Evolutionary conservation across 2,113 vertebrate genomes (phyloP), one percentile per base, ranked within the genome.

Genomic region (Coregonus clupeaformis): DNA sequence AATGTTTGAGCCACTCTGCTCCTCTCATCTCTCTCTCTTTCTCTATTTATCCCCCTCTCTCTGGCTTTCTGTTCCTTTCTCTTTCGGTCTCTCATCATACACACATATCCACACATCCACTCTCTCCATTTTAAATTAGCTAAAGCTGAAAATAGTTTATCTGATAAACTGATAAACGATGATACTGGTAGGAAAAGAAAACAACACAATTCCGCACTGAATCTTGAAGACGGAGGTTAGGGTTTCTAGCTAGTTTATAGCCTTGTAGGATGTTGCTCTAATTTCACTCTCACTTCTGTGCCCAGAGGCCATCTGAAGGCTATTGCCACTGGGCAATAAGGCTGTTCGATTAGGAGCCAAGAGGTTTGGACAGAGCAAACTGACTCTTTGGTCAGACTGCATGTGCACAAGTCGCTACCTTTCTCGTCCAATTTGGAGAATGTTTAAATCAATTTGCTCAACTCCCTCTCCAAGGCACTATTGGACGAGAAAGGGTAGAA

Each of bases 241-340:
- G 32, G 6, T 36, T 2, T 14, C 36, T n/a, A n/a, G n/a, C 14
- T 18, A 59, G 67, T 73, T 47, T 63, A 60, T 45, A 24, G 77
- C 18, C 12, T 27, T 24, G 1, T 27, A 27, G 2, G 27, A 27
- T 27, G 27, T n/a, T n/a, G n/a, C n/a, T n/a, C n/a, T n/a, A n/a
- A n/a, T n/a, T n/a, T n/a, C n/a, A n/a, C n/a, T n/a, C n/a, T n/a
- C n/a, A n/a, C n/a, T n/a, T n/a, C n/a, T n/a, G n/a, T n/a, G n/a
- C n/a, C n/a, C n/a, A n/a, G n/a, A n/a, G 27, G 27, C 27, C 27
- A 27, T 27, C 27, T 27, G 27, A 27, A 27, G 27, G 27, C 27
- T 27, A 1, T 27, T 1, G 27, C 27, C 27, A 27, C 74, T 75
- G 82, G 81, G 77, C 81, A 77, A 79, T 79, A 30, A 20, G 79